A percentile compares a stretch with the other conserved stretches of the same genome.
Conservation (phyloP, 2,888 invertebrate species). For the Hypomecis punctinalis region DNA sequence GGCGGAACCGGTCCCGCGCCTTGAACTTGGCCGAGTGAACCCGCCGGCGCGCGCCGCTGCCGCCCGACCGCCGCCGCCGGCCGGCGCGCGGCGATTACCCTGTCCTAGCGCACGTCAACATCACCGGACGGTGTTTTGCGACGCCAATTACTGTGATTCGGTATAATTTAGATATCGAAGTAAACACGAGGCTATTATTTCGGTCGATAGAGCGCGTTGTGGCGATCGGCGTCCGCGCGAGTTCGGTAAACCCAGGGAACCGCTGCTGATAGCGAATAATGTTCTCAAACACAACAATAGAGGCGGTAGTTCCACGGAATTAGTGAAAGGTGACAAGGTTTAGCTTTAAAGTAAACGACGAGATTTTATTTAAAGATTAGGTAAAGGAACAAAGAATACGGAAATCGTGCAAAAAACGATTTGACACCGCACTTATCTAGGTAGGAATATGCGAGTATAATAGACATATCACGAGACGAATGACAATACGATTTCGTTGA, state of each 20-base stretch:
- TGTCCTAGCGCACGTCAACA: neutral
- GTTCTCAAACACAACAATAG: slow-evolving; percentile 10
- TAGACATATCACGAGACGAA: neutral
- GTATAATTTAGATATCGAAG: neutral
- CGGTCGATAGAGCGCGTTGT: neutral
- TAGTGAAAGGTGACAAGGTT: slow-evolving; percentile 32
- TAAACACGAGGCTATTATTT: neutral
- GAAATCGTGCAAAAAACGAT: slow-evolving; percentile 10
- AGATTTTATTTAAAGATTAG: slow-evolving; percentile 29
- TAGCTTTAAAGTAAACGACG: slow-evolving; percentile 18
- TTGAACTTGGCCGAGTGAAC: slow-evolving; percentile 27
- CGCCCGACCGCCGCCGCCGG: neutral
- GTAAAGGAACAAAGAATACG: slow-evolving; percentile 18
- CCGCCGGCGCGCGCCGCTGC: neutral
- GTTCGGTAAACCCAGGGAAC: neutral
- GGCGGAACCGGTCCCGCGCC: slow-evolving; percentile 27
- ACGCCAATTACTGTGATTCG: neutral
- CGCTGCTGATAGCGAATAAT: neutral
- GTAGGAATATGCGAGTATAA: neutral
- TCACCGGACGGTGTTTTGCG: neutral
- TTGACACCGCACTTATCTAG: slow-evolving; percentile 2
- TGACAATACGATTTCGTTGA: neutral
- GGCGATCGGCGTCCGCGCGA: no score
- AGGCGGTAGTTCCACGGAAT: slow-evolving; percentile 4
- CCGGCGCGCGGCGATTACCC: neutral